Percentiles rank a stretch among this genome's conserved stretches.
Conservation (phyloP, 2,797 vertebrate genomes). For the Artibeus jamaicensis region DNA sequence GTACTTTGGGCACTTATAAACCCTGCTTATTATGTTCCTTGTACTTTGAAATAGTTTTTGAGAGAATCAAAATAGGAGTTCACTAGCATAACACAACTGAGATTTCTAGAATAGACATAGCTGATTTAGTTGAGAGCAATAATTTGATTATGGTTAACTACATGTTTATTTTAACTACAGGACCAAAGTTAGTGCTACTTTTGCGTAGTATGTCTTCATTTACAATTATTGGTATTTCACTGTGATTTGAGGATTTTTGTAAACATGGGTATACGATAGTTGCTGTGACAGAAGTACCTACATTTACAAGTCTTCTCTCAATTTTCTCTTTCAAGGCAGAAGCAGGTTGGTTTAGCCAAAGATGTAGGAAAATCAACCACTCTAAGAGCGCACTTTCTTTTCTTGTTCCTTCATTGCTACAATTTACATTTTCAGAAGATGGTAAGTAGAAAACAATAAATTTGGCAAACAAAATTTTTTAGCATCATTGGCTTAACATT, state of each 20-base stretch:
- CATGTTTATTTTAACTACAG: neutral
- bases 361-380: constrained; percentile 98
- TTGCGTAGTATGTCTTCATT: neutral
- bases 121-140: neutral
- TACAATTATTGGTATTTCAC: neutral
- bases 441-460: constrained; percentile 84
- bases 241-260: neutral
- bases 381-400: constrained; percentile 96
- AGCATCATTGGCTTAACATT: neutral
- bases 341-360: constrained; percentile 97
- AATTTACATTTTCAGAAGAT: constrained; percentile 98
- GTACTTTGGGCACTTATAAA: neutral
- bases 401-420: constrained; percentile 94
- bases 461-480: neutral
- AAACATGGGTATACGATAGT: neutral
- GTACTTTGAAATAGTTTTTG: neutral
- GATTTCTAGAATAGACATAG: neutral
- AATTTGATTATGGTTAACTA: neutral
- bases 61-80: neutral
- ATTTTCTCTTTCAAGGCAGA: constrained; percentile 87
- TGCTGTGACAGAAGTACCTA: neutral
- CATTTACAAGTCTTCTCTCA: neutral
- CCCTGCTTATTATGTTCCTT: neutral
- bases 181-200: neutral
- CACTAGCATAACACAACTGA: neutral